phyloP scores from a whole-genome alignment of 2,113 vertebrate genomes.

The Pseudopodoces humilis region DNA sequence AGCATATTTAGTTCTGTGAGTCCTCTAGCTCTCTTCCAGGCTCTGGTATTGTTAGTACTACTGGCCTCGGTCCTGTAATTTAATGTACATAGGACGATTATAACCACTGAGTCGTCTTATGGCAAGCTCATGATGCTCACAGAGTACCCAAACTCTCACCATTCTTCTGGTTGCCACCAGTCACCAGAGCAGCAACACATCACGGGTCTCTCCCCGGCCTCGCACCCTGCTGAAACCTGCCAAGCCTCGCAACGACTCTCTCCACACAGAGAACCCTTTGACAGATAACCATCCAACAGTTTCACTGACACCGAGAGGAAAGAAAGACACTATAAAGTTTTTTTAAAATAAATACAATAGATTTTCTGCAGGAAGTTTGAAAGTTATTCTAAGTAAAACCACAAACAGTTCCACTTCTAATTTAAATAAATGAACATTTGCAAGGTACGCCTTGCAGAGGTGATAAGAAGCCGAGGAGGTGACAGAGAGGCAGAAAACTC shows the following conservation, averaged over 20 bases:
- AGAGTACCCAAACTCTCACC: not conserved
- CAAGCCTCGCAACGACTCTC: not conserved
- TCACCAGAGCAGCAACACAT: not conserved
- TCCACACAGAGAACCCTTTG: not conserved
- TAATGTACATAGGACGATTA: not conserved
- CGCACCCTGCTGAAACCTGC: fast-evolving
- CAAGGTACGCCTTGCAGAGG: not conserved
- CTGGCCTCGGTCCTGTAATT: not conserved
- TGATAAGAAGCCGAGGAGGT: not conserved
- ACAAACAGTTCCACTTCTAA: not conserved
- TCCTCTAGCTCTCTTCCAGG: not conserved
- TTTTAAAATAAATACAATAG: not conserved
- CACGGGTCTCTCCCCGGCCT: fast-evolving
- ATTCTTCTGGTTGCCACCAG: not conserved
- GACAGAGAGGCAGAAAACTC: not conserved
- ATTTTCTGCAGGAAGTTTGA: not conserved
- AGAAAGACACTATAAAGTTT: not conserved
- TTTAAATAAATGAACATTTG: not conserved
- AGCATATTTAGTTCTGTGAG: not conserved
- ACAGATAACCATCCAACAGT: not conserved
- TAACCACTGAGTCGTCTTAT: fast-evolving
- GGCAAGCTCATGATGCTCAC: not conserved
- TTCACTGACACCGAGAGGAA: not conserved
- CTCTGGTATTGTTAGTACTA: not conserved
- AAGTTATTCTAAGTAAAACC: not conserved